Conservation (phyloP, 2,888 invertebrate species). For the Cryptus armator region DNA sequence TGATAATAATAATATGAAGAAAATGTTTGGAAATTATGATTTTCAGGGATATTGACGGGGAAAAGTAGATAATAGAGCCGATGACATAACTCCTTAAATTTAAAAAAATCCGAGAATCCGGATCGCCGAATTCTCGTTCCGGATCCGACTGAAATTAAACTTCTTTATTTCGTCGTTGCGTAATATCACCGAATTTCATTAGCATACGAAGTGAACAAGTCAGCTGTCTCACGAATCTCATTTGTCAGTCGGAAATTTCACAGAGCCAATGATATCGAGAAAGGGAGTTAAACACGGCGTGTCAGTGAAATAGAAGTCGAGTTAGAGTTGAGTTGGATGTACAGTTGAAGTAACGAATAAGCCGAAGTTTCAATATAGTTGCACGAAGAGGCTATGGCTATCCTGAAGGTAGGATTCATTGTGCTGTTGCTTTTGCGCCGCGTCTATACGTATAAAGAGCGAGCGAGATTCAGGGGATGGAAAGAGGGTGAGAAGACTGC, state of each 20-base stretch:
- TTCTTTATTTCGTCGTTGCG: background rate
- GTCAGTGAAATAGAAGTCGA: background rate
- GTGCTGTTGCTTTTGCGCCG: background rate
- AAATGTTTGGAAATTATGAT: too few relatives aligned
- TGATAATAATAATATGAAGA: too few relatives aligned
- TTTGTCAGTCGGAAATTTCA: conserved; percentile 24
- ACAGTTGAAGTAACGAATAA: conserved; percentile 39
- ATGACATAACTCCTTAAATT: too few relatives aligned
- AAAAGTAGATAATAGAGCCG: too few relatives aligned
- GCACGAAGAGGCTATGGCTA: background rate
- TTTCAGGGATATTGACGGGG: too few relatives aligned
- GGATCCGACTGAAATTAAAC: too few relatives aligned
- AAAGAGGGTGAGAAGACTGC: background rate
- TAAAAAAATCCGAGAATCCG: too few relatives aligned
- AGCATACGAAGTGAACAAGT: conserved; percentile 6
- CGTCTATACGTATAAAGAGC: background rate
- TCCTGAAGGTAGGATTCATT: conserved; percentile 2
- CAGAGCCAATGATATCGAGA: background rate
- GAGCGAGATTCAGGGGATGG: background rate
- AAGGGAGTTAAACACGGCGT: background rate
- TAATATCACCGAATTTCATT: background rate
- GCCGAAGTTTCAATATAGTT: conserved; percentile 50
- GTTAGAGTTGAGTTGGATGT: background rate
- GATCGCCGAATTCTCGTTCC: too few relatives aligned
- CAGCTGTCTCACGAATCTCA: background rate